Evolutionary conservation across 2,888 invertebrate genomes (phyloP), one percentile per base, ranked within the genome.

Genomic region (Pandemis heparana): DNA sequence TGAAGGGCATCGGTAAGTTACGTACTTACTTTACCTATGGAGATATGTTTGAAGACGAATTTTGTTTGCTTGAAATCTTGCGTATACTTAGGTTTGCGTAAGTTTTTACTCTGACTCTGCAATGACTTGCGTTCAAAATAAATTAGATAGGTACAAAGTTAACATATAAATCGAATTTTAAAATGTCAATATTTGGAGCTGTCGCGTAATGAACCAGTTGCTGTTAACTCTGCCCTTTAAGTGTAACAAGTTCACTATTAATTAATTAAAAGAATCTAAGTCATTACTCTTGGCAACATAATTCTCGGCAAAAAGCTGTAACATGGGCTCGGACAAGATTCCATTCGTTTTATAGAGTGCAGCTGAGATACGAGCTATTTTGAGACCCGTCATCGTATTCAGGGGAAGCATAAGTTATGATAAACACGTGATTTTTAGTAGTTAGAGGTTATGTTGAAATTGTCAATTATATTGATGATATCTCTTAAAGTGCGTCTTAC

Each of bases 191-290:
- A 38, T 38, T 14, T 18, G 18, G 23, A 56, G 38, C 12, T 39
- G 46, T 18, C 14, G 46, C 14, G n/a, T 18, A 56, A 59, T 46
- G 32, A 63, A 72, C 67, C 38, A 46, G 67, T 72, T 23, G 12
- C 59, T 23, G 38, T 68, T 75, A 75, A 71, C 69, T 64, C 72
- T 51, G 51, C 78, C 78, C 75, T 77, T 23, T 46, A 74, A 23
- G 38, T 72, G 77, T 38, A 60, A 76, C 74, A 71, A 69, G 60
- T 64, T 62, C 38, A 64, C 56, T 14, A 48, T 66, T 76, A 77
- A 77, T 75, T 77, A 77, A 75, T 76, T 78, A 60, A 69, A 79
- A 74, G 76, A 76, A 79, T 78, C 74, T 72, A 56, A 75, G 60
- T 76, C 74, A 77, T 77, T 75, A 66, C 75, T 70, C 71, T 71